These are phyloP conservation scores for Rhabdomys dilectus DNA, from an alignment of 2,113 vertebrate species.

Conservation along the genomic window DNA sequence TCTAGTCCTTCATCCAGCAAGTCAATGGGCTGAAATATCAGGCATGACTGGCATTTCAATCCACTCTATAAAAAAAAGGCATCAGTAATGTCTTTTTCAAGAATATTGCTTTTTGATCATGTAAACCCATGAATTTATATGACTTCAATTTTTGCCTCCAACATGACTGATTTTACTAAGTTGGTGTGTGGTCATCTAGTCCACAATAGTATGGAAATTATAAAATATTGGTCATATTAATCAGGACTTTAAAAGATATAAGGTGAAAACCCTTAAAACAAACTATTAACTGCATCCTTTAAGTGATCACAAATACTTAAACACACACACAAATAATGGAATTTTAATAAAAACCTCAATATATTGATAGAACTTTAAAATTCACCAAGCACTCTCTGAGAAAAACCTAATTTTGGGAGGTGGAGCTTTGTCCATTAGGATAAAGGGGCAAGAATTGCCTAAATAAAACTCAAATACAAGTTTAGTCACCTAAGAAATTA, in stretches of 20 bases:
- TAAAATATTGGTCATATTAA: background rate
- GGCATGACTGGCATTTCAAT: conserved; percentile 84
- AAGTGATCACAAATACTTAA: conserved; percentile 27
- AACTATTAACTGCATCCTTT: conserved; percentile 9
- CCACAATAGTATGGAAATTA: background rate
- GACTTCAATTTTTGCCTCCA: conserved; percentile 62
- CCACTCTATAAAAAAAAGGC: conserved; percentile 77
- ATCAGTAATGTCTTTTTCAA: conserved; percentile 76
- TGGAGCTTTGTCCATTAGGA: background rate
- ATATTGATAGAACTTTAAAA: background rate
- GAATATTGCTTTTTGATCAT: conserved; percentile 66
- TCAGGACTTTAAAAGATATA: conserved; percentile 16
- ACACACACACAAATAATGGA: background rate
- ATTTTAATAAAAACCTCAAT: background rate
- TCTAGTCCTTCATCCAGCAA: conserved; percentile 78
- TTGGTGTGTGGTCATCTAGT: conserved; percentile 10
- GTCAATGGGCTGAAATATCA: conserved; percentile 83
- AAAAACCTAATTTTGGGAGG: background rate
- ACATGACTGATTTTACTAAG: conserved; percentile 39
- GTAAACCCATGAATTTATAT: conserved; percentile 70
- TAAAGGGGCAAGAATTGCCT: too few relatives aligned
- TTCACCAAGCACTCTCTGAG: background rate
- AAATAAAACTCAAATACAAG: background rate
- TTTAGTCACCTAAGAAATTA: background rate
- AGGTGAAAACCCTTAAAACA: conserved; percentile 26